A percentile compares a stretch with the other conserved stretches of the same genome.
Evolutionary conservation across 2,888 invertebrate species (phyloP).

Genomic region (Lasioglossum malachurum): DNA sequence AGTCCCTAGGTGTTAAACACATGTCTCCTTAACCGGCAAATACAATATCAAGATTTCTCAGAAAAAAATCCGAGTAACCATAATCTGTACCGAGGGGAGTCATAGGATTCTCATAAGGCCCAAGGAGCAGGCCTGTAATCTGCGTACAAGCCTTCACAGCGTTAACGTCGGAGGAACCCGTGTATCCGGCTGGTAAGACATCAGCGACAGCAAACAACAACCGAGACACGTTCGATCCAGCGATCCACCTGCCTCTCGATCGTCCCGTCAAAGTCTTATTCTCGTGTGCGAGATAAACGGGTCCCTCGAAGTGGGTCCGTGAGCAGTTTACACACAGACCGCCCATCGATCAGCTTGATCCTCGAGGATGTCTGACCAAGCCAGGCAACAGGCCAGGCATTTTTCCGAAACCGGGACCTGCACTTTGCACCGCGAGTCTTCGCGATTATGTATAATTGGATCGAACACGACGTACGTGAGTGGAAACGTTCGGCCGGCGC

Average conservation of each 20-base stretch:
- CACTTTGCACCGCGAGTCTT: conserved; percentile 25
- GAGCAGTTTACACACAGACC: conserved; percentile 5
- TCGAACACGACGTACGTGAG: conserved; percentile 38
- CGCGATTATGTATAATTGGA: conserved; percentile 44
- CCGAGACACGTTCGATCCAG: background rate
- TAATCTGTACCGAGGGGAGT: background rate
- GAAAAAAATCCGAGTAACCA: background rate
- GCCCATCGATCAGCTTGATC: conserved; percentile 9
- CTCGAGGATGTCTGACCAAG: background rate
- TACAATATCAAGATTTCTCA: no score
- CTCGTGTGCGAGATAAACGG: conserved; percentile 23
- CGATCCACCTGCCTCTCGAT: conserved; percentile 3
- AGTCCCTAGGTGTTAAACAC: no score
- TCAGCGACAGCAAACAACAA: conserved; percentile 9
- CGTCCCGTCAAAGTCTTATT: conserved; percentile 17
- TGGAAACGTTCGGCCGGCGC: conserved; percentile 23
- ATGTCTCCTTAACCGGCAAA: no score
- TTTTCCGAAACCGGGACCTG: conserved; percentile 9
- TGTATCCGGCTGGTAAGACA: background rate
- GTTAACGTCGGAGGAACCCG: background rate
- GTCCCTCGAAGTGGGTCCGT: background rate
- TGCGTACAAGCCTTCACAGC: background rate
- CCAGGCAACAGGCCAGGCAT: background rate
- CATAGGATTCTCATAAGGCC: background rate
- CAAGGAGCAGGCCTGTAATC: background rate